Percentiles rank a stretch among this genome's conserved stretches.
These are phyloP conservation scores for Sterna hirundo DNA, from an alignment of 2,113 vertebrate genomes.

Conservation along the genomic window DNA sequence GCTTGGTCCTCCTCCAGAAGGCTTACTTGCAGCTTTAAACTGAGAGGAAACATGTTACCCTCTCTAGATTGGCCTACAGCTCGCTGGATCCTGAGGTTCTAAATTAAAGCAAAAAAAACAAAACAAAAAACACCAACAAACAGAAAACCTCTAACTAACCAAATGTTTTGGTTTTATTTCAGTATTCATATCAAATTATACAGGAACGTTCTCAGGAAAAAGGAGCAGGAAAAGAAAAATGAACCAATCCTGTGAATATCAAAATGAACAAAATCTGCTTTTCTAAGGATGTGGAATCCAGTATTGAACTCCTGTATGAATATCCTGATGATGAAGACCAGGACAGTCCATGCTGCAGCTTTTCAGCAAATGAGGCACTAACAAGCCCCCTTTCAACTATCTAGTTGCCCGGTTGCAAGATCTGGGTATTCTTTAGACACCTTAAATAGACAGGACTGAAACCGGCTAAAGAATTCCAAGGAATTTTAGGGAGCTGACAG, in stretches of 20 bases:
- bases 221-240: background rate
- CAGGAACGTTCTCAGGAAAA: background rate
- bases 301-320: background rate
- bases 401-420: background rate
- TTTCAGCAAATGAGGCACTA: background rate
- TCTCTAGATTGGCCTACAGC: conserved; percentile 76
- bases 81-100: conserved; percentile 84
- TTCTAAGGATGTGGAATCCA: background rate
- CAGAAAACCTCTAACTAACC: background rate
- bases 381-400: background rate
- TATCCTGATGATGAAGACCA: background rate
- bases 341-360: background rate
- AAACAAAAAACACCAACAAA: background rate
- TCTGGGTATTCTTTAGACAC: background rate
- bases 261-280: background rate
- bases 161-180: background rate
- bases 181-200: background rate
- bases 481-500: background rate
- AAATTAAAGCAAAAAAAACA: background rate
- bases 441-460: background rate
- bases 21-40: conserved; percentile 79
- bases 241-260: background rate
- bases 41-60: conserved; percentile 81
- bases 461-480: background rate
- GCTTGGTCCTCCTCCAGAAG: background rate